Base-by-base conservation (phyloP, 64 coral and sea anemone species). In the Stichodactyla mertensii region DNA sequence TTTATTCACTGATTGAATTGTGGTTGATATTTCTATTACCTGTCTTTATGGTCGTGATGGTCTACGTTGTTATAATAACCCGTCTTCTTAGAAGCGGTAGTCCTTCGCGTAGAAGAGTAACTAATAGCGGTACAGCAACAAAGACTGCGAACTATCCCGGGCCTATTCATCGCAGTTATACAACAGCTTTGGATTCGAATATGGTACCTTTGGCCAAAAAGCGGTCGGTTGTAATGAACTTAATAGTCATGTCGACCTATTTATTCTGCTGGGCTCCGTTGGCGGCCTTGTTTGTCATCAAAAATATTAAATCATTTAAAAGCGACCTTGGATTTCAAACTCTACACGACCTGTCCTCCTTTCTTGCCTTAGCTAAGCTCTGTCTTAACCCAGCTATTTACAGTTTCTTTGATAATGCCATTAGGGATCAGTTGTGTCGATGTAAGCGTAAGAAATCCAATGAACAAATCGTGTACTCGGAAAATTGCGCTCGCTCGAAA, bases 221-320 rank as follows among this genome's bases (percentile, higher is more conserved):
- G 60, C 89, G 93, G 61, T 88, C 97, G 28, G 87, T 99, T 10
- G 93, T 95, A 23, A 99, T 99, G 97, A 99, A 99, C 82, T 86
- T 99, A 26, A 99, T 99, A 31, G 97, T 99, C 20, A 99, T 94
- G 93, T 91, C 91, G 5, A 64, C 92, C 55, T 99, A 94, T 77
- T 56, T 99, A 16, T 99, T 99, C 61, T 95, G 97, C 62, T 95
- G 93, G 86, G 89, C 93, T 22, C 97, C 97, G 51, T 55, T 99
- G 10, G 97, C 88, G 6, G 77, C 97, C 28, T 85, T 94, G 67
- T 90, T 95, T 64, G 88, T 88, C 53, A 82, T 92, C 16, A 86
- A 83, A 59, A 89, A 77, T 12, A 84, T 94, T 19, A 66, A 92
- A 6, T 86, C 64, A 12, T 67, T 88, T 19, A 81, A 84, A 54